A percentile compares a stretch with the other conserved stretches of the same genome.
These are phyloP conservation scores for Apotomis capreana DNA, from an alignment of 2,888 invertebrate genomes.

Conservation along the genomic window DNA sequence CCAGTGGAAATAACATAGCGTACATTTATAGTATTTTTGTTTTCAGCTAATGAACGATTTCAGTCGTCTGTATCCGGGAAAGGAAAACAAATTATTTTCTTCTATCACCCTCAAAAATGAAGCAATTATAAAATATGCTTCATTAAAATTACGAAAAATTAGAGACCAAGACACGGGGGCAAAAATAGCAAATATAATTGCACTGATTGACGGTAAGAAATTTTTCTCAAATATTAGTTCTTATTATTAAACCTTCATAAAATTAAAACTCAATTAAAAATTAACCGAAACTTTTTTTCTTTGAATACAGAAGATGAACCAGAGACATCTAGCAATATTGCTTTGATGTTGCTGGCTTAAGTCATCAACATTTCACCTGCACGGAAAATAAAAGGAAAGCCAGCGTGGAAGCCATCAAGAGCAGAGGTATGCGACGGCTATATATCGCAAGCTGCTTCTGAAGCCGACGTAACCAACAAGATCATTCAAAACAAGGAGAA, in stretches of 20 bases:
- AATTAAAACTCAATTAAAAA: neutral
- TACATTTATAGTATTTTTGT: too few species aligned
- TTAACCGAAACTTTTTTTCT: constrained; percentile 1
- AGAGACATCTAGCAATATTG: neutral
- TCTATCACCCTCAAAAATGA: constrained; percentile 5
- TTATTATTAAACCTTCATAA: neutral
- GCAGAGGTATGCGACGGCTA: constrained; percentile 14
- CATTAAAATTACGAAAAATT: neutral
- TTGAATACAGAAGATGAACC: constrained; percentile 11
- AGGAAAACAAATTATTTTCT: neutral
- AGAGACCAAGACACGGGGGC: neutral
- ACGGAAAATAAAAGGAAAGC: constrained; percentile 18
- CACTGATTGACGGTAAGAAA: constrained; percentile 1
- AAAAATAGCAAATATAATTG: constrained; percentile 3
- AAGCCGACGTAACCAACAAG: constrained; percentile 11
- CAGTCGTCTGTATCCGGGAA: constrained; percentile 10
- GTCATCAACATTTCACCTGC: constrained; percentile 22
- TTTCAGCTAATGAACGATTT: constrained; percentile 12
- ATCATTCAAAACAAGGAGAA: constrained; percentile 19
- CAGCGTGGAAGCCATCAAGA: constrained; percentile 9
- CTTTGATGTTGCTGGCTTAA: too few species aligned
- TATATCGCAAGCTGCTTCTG: constrained; percentile 16
- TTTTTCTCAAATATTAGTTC: constrained; percentile 1
- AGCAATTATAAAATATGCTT: constrained; percentile 1
- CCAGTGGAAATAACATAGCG: neutral